Percentiles rank a stretch among this genome's conserved stretches.
Evolutionary conservation across 1,140 invertebrate genomes (phyloP).

Genomic region (Panagrolaimus sp.): DNA sequence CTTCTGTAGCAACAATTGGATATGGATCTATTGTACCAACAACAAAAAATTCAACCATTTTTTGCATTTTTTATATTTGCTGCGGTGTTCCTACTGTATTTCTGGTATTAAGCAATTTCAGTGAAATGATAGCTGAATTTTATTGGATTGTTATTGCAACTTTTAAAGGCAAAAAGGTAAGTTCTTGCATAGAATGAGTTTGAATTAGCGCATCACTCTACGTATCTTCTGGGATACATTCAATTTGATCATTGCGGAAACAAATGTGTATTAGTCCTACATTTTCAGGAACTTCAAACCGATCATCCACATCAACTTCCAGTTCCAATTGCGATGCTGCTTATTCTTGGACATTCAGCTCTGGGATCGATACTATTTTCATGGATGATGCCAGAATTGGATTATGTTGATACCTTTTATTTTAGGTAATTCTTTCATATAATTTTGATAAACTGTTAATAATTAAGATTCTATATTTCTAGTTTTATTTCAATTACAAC

Average conservation of each 20-base stretch:
- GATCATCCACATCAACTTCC: neutral
- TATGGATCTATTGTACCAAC: neutral
- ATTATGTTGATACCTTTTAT: conserved; percentile 5
- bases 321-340: neutral
- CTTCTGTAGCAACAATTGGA: conserved; percentile 1
- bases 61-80: conserved; percentile 6
- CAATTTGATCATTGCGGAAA: too few species aligned
- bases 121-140: conserved; percentile 5
- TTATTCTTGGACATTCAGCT: neutral
- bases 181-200: neutral
- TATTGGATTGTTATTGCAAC: neutral
- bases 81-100: conserved; percentile 6
- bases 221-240: too few species aligned
- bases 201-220: too few species aligned
- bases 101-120: conserved; percentile 9
- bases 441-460: neutral
- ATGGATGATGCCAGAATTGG: conserved; percentile 5
- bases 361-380: neutral
- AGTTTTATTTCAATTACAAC: conserved; percentile 11
- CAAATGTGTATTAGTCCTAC: too few species aligned
- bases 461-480: neutral
- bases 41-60: neutral
- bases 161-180: neutral
- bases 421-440: neutral
- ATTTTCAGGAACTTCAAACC: neutral